A percentile compares a stretch with the other conserved stretches of the same genome.
Conservation (phyloP, 2,888 invertebrate species). For the Ophion obscuratus region DNA sequence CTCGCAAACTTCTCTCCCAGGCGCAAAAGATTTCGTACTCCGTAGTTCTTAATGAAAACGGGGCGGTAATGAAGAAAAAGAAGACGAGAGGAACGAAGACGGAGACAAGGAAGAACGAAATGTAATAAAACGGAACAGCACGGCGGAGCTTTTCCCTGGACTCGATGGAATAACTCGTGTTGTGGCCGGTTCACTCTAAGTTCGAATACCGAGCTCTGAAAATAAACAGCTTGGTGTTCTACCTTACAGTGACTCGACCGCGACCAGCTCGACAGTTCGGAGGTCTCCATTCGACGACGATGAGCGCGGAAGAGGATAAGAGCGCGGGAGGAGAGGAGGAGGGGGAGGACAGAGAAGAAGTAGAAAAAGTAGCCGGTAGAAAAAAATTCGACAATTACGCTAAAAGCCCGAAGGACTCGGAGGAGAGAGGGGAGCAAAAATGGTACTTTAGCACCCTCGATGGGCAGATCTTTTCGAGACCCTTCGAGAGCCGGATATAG, state of each 20-base stretch:
- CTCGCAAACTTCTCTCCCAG: neutral
- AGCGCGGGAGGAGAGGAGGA: neutral
- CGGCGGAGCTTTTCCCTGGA: constrained; percentile 1
- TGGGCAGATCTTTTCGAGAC: constrained; percentile 39
- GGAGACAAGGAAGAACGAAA: neutral
- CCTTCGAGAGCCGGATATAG: constrained; percentile 41
- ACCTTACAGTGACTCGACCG: constrained; percentile 96
- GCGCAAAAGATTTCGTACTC: neutral
- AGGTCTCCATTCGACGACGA: constrained; percentile 8
- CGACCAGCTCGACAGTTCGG: constrained; percentile 71
- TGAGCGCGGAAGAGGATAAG: neutral
- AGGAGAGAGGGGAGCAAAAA: constrained; percentile 1
- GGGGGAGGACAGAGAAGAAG: neutral
- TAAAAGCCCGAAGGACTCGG: constrained; percentile 21
- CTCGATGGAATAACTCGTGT: constrained; percentile 67
- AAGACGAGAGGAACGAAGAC: neutral
- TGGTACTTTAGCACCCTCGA: constrained; percentile 43
- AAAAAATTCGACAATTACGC: constrained; percentile 15
- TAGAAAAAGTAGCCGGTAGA: neutral
- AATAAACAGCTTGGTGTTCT: constrained; percentile 95
- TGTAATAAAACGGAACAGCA: constrained; percentile 9
- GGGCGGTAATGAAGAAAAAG: neutral
- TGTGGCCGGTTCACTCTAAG: constrained; percentile 93
- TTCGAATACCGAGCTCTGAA: constrained; percentile 95
- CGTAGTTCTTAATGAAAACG: constrained; percentile 10